These are phyloP conservation scores for Orientallactaga bullata DNA, from an alignment of 2,113 vertebrate species.

Conservation along the genomic window DNA sequence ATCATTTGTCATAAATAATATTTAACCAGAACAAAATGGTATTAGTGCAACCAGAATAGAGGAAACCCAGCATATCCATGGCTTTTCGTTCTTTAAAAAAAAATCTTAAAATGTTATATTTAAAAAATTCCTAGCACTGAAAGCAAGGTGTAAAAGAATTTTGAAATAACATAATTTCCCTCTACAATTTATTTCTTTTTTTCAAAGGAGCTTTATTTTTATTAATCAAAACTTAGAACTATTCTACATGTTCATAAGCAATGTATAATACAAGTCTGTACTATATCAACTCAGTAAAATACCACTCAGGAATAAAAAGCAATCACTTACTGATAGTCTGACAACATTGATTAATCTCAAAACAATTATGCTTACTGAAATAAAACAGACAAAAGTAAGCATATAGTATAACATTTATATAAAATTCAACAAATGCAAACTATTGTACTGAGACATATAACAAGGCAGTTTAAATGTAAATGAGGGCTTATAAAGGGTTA, in stretches of 20 bases:
- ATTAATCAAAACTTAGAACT: background rate
- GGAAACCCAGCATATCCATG: background rate
- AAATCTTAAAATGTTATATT: slow-evolving; percentile 36
- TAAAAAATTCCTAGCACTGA: background rate
- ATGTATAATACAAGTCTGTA: background rate
- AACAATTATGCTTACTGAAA: slow-evolving; percentile 13
- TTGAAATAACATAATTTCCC: background rate
- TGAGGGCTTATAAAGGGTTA: background rate
- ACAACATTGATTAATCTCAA: background rate
- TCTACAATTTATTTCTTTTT: background rate
- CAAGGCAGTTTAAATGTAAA: background rate
- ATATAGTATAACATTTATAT: background rate
- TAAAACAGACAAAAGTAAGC: background rate
- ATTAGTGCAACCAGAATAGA: background rate
- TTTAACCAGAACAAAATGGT: background rate
- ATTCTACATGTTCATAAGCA: background rate
- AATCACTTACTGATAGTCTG: background rate
- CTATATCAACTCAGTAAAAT: background rate
- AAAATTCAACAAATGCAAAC: background rate
- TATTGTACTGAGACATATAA: slow-evolving; percentile 5
- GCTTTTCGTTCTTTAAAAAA: background rate
- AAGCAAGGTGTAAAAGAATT: background rate
- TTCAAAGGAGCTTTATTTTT: slow-evolving; percentile 50
- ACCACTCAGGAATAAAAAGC: background rate
- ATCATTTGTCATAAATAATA: slow-evolving; percentile 57